Base-by-base conservation (phyloP, 2,888 invertebrate species). In the Polyploca ridens region DNA sequence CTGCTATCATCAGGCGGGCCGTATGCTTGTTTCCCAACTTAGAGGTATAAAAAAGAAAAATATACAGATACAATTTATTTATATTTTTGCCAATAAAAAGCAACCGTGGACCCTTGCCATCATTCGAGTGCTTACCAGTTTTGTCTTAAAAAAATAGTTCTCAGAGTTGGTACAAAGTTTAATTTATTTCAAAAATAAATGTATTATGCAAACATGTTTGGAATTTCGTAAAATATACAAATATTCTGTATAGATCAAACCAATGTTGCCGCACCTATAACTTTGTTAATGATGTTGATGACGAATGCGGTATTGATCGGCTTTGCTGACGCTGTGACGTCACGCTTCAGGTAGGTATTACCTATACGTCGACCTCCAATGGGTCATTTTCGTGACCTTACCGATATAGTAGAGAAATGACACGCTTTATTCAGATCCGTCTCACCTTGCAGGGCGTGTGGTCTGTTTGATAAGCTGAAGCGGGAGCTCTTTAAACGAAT, bases 381-480 rank as follows among this genome's bases (percentile, higher is more conserved):
- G 74, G 83, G 81, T 80, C 82, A 82, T 77, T 78, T 73, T 70
- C 68, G 76, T 79, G 88, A 84, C 90, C 88, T 90, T 84, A 79
- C 69, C 76, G 73, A 76, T 74, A 75, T 75, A 79, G 79, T 82
- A 76, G 83, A 85, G 88, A 88, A 90, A 88, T 89, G 86, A 87
- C 84, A 88, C 81, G 83, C 83, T 79, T 82, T 85, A 86, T 85
- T 80, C 86, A 89, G 89, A 91, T 91, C 90, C 90, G 91, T 90
- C 79, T 83, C 77, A 83, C 82, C 77, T 84, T 89, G 86, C 82
- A 73, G 78, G 70, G 59, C 64, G 70, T 67, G 63, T 81, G 85
- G 84, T 74, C 5, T 67, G 83, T 86, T 75, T 69, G 7, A 79
- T 65, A 72, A 72, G 77, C 62, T 58, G 14, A 3, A 63, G 58